Base-by-base conservation (phyloP, 2,797 vertebrate genomes). In the Microcaecilia unicolor region DNA sequence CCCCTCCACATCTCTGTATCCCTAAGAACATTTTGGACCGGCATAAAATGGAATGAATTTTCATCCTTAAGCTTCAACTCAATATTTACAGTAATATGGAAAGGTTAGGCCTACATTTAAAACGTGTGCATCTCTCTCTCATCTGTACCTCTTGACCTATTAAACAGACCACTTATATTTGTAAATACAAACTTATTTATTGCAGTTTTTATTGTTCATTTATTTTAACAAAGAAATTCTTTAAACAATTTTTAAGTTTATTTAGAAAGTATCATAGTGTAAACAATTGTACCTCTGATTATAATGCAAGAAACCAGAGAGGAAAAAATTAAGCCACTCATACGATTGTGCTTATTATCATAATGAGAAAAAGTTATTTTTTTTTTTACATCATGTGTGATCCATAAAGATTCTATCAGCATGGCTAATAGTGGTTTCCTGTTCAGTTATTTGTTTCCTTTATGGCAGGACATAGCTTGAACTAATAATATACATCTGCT, bases 171-270 rank as follows among this genome's bases (percentile, higher is more conserved):
- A n/a, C n/a, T n/a, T n/a, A n/a, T 72, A 75, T 51, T 64, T 83
- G 76, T 81, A 81, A 77, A 81, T 80, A 83, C 32, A 61, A 72
- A 68, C 61, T 74, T 75, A 81, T 80, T 83, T 80, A 81, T 81
- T 83, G 65, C 64, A 70, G 52, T 57, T 67, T 46, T 70, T 60
- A 57, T 76, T n/a, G 72, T 74, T 58, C 70, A 74, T 64, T 67
- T 62, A 48, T 74, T 67, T 58, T 65, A 69, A 79, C 66, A 69
- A 51, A 66, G 68, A 75, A 64, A 70, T 52, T n/a, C n/a, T n/a
- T n/a, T 51, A 61, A 52, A 63, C 58, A 56, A 66, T 64, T 52
- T 26, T 26, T 38, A 29, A 62, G 55, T 81, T 83, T 84, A 81
- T 78, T 83, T 80, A 81, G 78, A 82, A 84, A 80, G 61, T 66